Evolutionary conservation across 1,140 invertebrate species (phyloP).

Genomic region (Agraylea sexmaculata): DNA sequence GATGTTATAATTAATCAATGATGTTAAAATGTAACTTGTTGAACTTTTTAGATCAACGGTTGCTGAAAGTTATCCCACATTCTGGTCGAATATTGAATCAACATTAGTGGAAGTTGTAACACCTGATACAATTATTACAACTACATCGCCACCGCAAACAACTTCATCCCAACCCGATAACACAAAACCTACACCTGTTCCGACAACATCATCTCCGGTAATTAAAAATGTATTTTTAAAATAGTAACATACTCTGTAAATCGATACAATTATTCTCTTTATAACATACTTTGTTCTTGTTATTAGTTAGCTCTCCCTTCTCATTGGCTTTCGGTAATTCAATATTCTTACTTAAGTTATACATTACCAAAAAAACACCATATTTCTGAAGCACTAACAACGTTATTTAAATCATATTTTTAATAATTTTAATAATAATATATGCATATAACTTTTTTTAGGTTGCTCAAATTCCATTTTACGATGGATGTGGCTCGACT

Average conservation of each 20-base stretch:
- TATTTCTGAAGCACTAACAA: too few species aligned
- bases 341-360: too few species aligned
- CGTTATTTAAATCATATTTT: too few species aligned
- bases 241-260: background rate
- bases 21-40: background rate
- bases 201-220: constrained; percentile 10
- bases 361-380: too few species aligned
- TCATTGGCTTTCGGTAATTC: constrained; percentile 19
- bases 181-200: constrained; percentile 19
- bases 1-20: background rate
- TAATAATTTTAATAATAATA: too few species aligned
- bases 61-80: constrained; percentile 58
- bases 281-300: background rate
- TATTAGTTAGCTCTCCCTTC: constrained; percentile 10
- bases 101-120: constrained; percentile 36
- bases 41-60: constrained; percentile 57
- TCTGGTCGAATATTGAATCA: constrained; percentile 64
- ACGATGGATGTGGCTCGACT: constrained; percentile 56
- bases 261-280: background rate
- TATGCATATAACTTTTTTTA: too few species aligned
- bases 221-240: background rate
- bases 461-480: constrained; percentile 48
- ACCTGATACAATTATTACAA: constrained; percentile 30
- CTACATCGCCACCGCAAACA: constrained; percentile 18
- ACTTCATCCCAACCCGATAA: constrained; percentile 20